Evolutionary conservation across 2,888 invertebrate species (phyloP).

Genomic region (Himalopsyche kuldschensis): DNA sequence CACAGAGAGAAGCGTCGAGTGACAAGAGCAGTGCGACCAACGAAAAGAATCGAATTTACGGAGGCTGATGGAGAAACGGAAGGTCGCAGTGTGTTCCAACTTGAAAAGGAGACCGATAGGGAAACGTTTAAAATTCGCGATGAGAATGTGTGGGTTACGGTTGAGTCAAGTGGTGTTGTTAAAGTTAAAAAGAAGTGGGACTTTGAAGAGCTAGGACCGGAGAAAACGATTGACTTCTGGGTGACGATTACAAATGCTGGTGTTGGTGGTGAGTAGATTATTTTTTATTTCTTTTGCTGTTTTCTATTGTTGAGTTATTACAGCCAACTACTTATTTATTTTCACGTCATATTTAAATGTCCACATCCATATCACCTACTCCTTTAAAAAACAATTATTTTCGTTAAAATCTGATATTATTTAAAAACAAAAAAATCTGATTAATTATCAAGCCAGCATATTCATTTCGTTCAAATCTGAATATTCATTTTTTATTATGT

Average conservation of each 20-base stretch:
- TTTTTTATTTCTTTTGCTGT: background rate
- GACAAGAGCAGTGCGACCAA: conserved; percentile 90
- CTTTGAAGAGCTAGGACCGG: conserved; percentile 90
- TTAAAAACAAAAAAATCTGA: too few relatives aligned
- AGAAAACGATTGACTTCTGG: conserved; percentile 96
- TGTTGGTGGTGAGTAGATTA: conserved; percentile 73
- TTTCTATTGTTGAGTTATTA: too few relatives aligned
- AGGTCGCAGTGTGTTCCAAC: conserved; percentile 83
- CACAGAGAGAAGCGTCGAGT: conserved; percentile 76
- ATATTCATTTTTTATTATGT: too few relatives aligned
- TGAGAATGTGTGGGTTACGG: conserved; percentile 92
- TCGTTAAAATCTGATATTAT: background rate
- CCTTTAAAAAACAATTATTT: background rate
- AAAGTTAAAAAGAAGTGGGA: conserved; percentile 96
- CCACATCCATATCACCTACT: too few relatives aligned
- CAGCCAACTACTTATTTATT: too few relatives aligned
- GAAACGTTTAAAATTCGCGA: conserved; percentile 93
- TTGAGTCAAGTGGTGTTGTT: conserved; percentile 88
- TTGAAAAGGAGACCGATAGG: conserved; percentile 89
- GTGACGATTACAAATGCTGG: conserved; percentile 90
- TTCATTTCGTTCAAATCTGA: background rate
- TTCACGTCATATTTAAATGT: too few relatives aligned
- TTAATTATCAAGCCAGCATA: too few relatives aligned
- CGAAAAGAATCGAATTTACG: conserved; percentile 88
- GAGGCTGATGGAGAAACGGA: conserved; percentile 89